Evolutionary conservation across 35 echinoderm and acorn worm species (phyloP), one percentile per base, ranked within the genome.

Genomic region (Lytechinus variegatus): DNA sequence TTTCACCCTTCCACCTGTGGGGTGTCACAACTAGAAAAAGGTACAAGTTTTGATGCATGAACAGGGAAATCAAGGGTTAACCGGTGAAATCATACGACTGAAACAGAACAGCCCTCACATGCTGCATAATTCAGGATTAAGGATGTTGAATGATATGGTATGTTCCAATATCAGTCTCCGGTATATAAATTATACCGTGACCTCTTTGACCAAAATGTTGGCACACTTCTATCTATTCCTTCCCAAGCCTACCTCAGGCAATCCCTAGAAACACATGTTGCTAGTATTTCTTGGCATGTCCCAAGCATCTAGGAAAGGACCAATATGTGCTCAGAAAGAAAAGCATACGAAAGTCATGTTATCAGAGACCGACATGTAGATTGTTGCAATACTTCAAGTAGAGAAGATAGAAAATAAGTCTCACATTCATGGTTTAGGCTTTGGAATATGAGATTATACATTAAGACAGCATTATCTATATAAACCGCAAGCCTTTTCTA

Each of bases 71-170:
- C 19, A 79, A 24, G 14, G 66, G 66, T 16, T 79, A 79, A 79
- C 1, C 66, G 19, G 16, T 79, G 8, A 79, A 79, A 24, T 79
- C 66, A 79, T 24, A 8, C 24, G 66, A 71, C 66, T 79, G 66
- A 4, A 79, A 79, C 66, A 79, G 66, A 79, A 79, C 66, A 79
- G 66, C n/a, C 66, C 12, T 7, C 88, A 90, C 11, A 10, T 44
- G 88, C 52, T 90, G 88, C 88, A 90, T 90, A 90, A 52, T 44
- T 90, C 52, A 90, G 88, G 88, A 90, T 90, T 90, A 90, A 90
- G 88, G 29, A 90, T 52, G 16, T 29, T 90, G 88, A 90, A 90
- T 90, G 28, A 90, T 29, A 12, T 90, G 88, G 52, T 51, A 54
- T 90, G 29, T 90, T 90, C 52, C 66, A 24, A 24, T 79, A 79